Conservation (phyloP, 2,888 invertebrate genomes). For the Acanthopleura granulata region DNA sequence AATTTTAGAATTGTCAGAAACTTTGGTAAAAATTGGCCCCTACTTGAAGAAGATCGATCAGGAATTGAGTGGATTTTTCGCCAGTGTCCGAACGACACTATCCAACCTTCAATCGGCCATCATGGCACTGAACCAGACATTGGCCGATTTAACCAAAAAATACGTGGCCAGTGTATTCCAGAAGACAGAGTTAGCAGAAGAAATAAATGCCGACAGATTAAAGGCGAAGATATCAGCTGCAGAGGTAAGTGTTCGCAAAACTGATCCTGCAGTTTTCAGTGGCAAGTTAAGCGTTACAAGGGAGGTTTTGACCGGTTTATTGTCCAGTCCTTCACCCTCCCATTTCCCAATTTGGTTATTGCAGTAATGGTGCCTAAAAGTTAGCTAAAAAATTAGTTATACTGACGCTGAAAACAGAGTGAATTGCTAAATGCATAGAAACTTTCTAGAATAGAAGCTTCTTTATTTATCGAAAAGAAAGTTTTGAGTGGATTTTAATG, state of each 20-base stretch:
- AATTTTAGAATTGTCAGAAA: conserved; percentile 11
- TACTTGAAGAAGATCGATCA: conserved; percentile 1
- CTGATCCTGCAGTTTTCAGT: no score
- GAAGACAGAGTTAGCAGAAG: conserved; percentile 6
- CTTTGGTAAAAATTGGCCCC: not conserved
- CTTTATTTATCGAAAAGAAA: no score
- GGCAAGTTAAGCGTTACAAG: no score
- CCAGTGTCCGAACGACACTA: not conserved
- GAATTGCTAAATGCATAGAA: no score
- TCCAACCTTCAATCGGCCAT: not conserved
- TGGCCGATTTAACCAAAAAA: not conserved
- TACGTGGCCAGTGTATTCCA: not conserved
- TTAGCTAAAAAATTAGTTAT: no score
- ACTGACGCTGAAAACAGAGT: no score
- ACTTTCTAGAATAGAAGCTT: no score
- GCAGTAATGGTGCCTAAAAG: no score
- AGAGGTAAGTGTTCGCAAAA: not conserved
- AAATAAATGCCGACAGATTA: conserved; percentile 8
- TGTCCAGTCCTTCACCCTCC: no score
- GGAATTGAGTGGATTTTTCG: conserved; percentile 2
- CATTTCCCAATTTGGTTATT: no score
- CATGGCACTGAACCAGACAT: not conserved
- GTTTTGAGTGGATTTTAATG: no score
- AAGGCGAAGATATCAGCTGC: conserved; percentile 5
- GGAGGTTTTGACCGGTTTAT: no score